Percentiles rank a stretch among this genome's conserved stretches.
Conservation (phyloP, 2,797 vertebrate species). For the Hafferia zeledoni region DNA sequence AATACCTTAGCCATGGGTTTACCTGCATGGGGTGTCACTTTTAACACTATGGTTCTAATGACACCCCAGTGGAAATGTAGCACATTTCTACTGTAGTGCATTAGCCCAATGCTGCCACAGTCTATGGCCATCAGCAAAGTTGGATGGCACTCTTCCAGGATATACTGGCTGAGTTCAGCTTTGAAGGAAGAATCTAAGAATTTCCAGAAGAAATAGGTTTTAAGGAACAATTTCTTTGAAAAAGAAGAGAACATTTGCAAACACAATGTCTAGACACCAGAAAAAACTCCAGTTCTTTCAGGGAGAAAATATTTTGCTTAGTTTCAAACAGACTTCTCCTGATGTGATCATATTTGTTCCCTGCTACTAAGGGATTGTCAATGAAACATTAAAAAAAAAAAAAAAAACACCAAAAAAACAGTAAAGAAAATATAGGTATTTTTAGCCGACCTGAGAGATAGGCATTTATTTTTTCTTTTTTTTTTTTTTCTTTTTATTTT, state of each 20-base stretch:
- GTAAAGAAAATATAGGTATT: not conserved
- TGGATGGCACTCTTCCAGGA: not conserved
- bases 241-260: not conserved
- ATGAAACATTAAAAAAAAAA: not conserved
- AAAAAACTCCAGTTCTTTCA: not conserved
- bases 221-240: not conserved
- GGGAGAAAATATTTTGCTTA: not conserved
- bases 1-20: not conserved
- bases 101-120: not conserved
- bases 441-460: not conserved
- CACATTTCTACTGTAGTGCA: too few relatives aligned
- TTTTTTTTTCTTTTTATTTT: not conserved
- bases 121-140: not conserved
- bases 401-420: accelerated
- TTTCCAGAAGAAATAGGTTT: not conserved
- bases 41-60: not conserved
- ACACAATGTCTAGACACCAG: too few relatives aligned
- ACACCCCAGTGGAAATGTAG: not conserved
- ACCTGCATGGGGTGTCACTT: not conserved
- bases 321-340: not conserved
- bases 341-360: not conserved
- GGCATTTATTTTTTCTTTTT: not conserved
- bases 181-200: not conserved
- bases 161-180: not conserved
- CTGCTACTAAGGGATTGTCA: not conserved